Evolutionary conservation across 2,797 vertebrate species (phyloP).

Genomic region (Tamandua tetradactyla): DNA sequence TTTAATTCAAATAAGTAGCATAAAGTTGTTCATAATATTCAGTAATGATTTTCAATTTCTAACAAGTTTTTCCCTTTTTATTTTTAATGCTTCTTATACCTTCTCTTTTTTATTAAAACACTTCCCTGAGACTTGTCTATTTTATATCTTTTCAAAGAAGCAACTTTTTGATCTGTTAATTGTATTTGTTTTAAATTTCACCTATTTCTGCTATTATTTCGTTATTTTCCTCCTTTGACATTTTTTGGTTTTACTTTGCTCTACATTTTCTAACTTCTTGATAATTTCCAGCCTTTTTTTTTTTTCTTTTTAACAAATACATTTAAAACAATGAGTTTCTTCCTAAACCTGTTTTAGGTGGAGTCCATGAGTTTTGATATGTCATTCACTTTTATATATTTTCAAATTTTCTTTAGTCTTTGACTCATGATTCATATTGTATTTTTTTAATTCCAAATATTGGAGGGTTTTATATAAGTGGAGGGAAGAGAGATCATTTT

Average conservation of each 20-base stretch:
- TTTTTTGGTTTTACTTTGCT: not conserved
- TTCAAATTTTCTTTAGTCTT: not conserved
- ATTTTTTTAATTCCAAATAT: not conserved
- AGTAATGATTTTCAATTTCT: not conserved
- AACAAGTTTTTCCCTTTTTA: not conserved
- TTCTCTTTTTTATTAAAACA: not conserved
- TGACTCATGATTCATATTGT: not conserved
- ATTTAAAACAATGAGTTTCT: not conserved
- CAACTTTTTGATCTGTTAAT: not conserved
- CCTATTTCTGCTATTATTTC: not conserved
- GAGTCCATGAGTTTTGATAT: not conserved
- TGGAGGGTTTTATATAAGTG: not conserved
- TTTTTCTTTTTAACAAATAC: not conserved
- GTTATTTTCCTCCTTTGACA: not conserved
- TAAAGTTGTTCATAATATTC: not conserved
- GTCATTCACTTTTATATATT: not conserved
- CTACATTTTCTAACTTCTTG: not conserved
- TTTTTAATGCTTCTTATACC: not conserved
- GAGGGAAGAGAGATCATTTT: not conserved
- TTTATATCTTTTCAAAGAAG: not conserved
- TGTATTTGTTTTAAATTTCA: not conserved
- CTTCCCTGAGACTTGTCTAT: not conserved
- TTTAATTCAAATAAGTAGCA: constrained; percentile 15
- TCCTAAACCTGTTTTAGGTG: not conserved
- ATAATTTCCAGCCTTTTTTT: not conserved